Conservation (phyloP, 2,888 invertebrate species). For the Troilus luridus region DNA sequence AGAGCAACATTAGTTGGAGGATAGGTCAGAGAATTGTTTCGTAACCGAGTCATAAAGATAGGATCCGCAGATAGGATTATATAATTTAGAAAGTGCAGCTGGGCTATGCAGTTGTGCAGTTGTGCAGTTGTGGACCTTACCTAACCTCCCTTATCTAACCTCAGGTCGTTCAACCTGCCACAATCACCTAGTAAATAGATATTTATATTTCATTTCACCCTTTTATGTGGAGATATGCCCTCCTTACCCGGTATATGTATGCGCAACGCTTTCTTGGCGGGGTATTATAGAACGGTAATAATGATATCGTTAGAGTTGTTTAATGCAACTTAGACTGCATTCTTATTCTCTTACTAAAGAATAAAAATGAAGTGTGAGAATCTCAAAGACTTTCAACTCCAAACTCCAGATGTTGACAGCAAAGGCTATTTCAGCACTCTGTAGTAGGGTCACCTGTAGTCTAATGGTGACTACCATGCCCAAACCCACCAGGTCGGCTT, state of each 20-base stretch:
- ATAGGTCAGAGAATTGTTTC: constrained; percentile 26
- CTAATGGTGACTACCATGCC: too few species aligned
- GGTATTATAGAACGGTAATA: not conserved
- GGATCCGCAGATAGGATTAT: constrained; percentile 9
- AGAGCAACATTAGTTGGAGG: not conserved
- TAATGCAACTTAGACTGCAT: not conserved
- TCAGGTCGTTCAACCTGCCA: not conserved
- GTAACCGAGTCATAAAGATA: constrained; percentile 27
- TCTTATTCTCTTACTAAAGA: not conserved
- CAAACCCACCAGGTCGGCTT: too few species aligned
- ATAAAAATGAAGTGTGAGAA: not conserved
- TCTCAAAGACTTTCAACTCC: not conserved
- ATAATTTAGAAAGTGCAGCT: constrained; percentile 49
- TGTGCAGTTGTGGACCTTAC: too few species aligned
- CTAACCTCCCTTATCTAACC: constrained; percentile 43
- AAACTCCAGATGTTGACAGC: too few species aligned
- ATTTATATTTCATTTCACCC: constrained; percentile 32
- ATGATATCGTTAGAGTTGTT: not conserved
- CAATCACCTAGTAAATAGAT: constrained; percentile 44
- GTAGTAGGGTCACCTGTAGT: too few species aligned
- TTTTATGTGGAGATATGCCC: not conserved
- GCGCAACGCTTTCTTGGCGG: not conserved
- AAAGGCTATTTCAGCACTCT: too few species aligned
- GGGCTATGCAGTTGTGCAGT: constrained; percentile 38
- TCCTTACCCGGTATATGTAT: not conserved